Percentiles rank a stretch among this genome's conserved stretches.
Conservation (phyloP, 2,888 invertebrate species). For the Ctenicera cuprea region DNA sequence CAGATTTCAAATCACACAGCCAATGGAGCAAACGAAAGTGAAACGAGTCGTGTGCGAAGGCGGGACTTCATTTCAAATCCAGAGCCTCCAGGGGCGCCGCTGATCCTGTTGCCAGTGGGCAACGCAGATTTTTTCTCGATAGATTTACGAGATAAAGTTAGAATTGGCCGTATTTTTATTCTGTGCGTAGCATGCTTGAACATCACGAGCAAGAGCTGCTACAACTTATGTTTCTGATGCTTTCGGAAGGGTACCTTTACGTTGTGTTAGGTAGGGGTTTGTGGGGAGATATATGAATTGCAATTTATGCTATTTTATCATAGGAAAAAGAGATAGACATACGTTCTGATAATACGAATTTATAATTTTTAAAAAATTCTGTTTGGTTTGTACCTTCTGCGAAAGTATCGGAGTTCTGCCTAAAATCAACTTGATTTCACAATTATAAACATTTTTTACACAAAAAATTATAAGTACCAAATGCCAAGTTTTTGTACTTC, state of each 20-base stretch:
- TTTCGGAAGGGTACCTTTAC: constrained; percentile 6
- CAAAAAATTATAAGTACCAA: no score
- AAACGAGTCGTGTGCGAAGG: constrained; percentile 53
- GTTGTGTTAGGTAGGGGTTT: constrained; percentile 21
- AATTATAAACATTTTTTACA: no score
- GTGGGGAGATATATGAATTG: constrained; percentile 10
- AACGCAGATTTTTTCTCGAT: constrained; percentile 47
- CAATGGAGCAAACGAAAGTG: constrained; percentile 51
- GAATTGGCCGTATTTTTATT: constrained; percentile 49
- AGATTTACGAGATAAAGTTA: constrained; percentile 54
- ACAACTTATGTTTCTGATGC: constrained; percentile 29
- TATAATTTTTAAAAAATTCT: no score
- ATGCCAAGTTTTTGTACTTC: no score
- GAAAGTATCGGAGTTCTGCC: no score
- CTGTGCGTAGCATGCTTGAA: constrained; percentile 28
- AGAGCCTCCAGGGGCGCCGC: constrained; percentile 50
- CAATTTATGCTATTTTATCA: background rate
- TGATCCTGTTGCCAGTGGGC: constrained; percentile 51
- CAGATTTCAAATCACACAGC: constrained; percentile 52
- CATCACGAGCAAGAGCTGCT: constrained; percentile 24
- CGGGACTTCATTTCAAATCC: constrained; percentile 53
- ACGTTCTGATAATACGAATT: no score
- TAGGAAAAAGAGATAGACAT: no score
- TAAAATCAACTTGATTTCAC: no score
- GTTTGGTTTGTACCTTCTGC: no score